phyloP scores from a whole-genome alignment of 2,797 vertebrate genomes.

The Clarias platycephalus region DNA sequence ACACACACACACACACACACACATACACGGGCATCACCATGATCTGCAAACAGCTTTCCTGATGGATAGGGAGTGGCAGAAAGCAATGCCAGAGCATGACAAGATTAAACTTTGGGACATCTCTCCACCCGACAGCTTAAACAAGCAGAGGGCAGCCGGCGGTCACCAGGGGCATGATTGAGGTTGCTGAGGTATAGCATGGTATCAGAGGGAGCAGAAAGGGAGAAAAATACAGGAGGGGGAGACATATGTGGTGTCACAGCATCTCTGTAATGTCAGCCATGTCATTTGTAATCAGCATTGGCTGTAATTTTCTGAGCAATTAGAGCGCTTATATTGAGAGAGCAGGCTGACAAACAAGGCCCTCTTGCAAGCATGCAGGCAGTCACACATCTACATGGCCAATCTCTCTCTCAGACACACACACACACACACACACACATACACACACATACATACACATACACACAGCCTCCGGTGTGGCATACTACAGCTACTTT shows the following conservation, averaged over 20 bases:
- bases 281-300: slow-evolving; percentile 80
- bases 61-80: slow-evolving; percentile 71
- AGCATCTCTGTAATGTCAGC: slow-evolving; percentile 74
- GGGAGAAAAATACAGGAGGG: slow-evolving; percentile 1
- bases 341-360: slow-evolving; percentile 72
- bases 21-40: slow-evolving; percentile 47
- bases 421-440: slow-evolving; percentile 16
- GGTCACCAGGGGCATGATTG: slow-evolving; percentile 75
- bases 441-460: no score
- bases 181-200: slow-evolving; percentile 71
- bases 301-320: slow-evolving; percentile 82
- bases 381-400: slow-evolving; percentile 33
- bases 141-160: slow-evolving; percentile 71
- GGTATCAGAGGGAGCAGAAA: slow-evolving; percentile 59
- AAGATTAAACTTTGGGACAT: slow-evolving; percentile 79
- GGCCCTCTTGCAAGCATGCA: slow-evolving; percentile 60
- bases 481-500: not conserved
- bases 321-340: slow-evolving; percentile 86
- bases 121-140: slow-evolving; percentile 73
- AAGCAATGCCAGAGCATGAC: slow-evolving; percentile 71
- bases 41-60: slow-evolving; percentile 63
- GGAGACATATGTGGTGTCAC: slow-evolving; percentile 54
- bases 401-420: slow-evolving; percentile 43
- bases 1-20: slow-evolving; percentile 14
- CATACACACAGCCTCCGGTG: not conserved